Evolutionary conservation across 2,113 vertebrate species (phyloP).

Genomic region (Thinocorus orbignyianus): DNA sequence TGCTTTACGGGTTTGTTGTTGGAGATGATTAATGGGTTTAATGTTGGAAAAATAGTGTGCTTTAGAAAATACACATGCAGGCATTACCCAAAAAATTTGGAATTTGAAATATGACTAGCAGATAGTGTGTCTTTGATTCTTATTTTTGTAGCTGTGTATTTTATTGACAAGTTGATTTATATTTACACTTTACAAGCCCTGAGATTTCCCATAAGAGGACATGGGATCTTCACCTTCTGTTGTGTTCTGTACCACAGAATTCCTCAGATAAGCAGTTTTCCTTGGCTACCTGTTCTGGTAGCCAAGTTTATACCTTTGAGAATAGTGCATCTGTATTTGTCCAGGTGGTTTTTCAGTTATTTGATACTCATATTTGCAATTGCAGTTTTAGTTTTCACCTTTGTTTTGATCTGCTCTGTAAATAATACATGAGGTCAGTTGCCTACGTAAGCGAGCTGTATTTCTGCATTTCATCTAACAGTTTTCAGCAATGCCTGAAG

Average conservation of each 20-base stretch:
- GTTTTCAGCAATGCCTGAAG: not conserved
- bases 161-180: not conserved
- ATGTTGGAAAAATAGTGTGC: not conserved
- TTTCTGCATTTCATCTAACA: not conserved
- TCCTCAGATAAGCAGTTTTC: not conserved
- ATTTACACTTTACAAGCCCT: not conserved
- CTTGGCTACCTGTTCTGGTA: not conserved
- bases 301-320: not conserved
- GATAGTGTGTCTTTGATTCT: not conserved
- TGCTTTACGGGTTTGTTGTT: not conserved
- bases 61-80: not conserved
- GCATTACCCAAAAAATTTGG: not conserved
- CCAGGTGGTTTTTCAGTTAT: not conserved
- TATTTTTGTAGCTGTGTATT: not conserved
- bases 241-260: not conserved
- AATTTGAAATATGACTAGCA: not conserved
- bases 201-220: not conserved
- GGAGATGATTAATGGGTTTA: not conserved
- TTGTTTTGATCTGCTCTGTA: slow-evolving; percentile 5
- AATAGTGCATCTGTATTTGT: not conserved
- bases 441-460: fast-evolving
- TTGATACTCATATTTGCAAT: not conserved
- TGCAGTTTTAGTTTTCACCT: slow-evolving; percentile 1
- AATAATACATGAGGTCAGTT: not conserved
- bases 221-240: not conserved